phyloP scores from a whole-genome alignment of 2,113 vertebrate genomes.

The Gobiocypris rarus region DNA sequence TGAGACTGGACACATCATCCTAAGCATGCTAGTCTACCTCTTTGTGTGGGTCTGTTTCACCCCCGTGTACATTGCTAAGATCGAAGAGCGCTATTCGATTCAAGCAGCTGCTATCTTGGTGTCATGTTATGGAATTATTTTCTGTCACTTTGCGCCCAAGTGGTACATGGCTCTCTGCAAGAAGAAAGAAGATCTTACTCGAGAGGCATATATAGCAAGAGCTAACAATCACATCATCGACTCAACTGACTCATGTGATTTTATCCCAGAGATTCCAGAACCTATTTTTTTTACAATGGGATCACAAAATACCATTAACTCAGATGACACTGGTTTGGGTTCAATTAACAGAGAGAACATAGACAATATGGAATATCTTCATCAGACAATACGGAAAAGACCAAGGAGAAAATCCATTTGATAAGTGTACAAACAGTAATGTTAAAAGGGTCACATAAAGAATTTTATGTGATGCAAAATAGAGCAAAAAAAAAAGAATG shows the following conservation, averaged over 20 bases:
- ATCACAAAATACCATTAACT: conserved; percentile 27
- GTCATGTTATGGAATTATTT: conserved; percentile 64
- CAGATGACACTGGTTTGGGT: conserved; percentile 5
- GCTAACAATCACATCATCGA: conserved; percentile 5
- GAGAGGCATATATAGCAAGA: conserved; percentile 50
- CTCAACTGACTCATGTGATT: background rate
- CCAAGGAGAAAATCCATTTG: conserved; percentile 8
- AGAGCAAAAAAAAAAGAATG: no score
- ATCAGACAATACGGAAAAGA: conserved; percentile 7
- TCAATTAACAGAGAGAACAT: background rate
- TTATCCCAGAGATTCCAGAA: background rate
- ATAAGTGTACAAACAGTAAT: background rate
- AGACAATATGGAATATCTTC: background rate
- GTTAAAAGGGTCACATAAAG: background rate
- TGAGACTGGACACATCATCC: conserved; percentile 69
- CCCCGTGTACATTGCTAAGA: conserved; percentile 63
- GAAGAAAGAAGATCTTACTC: conserved; percentile 57
- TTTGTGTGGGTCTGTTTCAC: conserved; percentile 72
- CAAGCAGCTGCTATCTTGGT: conserved; percentile 68
- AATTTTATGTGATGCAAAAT: background rate
- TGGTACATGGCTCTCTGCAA: conserved; percentile 68
- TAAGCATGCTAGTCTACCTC: conserved; percentile 70
- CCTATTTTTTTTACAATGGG: background rate
- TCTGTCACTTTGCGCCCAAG: conserved; percentile 65
- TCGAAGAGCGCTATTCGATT: conserved; percentile 55